Evolutionary conservation across 2,113 vertebrate species (phyloP).

Genomic region (Hassar affinis): DNA sequence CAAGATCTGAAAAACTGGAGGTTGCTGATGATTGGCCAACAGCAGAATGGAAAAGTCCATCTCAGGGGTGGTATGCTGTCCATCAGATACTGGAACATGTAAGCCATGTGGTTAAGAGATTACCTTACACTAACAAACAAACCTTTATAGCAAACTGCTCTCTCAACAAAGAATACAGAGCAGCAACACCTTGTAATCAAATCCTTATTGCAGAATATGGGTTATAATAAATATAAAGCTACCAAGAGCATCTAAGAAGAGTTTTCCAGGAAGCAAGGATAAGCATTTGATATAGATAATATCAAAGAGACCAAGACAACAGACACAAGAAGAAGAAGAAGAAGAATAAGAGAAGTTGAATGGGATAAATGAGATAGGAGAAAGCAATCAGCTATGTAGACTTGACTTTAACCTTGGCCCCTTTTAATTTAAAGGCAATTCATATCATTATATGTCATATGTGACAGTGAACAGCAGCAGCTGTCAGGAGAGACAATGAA

Average conservation of each 20-base stretch:
- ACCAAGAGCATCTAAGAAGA: not conserved
- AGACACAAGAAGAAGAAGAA: not conserved
- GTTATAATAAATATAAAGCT: not conserved
- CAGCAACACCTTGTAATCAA: not conserved
- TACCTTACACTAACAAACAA: constrained; percentile 17
- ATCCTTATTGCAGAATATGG: not conserved
- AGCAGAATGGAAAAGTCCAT: constrained; percentile 86
- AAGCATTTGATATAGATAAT: not conserved
- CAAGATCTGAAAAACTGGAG: constrained; percentile 80
- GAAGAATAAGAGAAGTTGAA: too few species aligned
- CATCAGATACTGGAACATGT: constrained; percentile 81
- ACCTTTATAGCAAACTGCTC: not conserved
- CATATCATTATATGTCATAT: constrained; percentile 4
- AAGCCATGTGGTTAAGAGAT: constrained; percentile 23
- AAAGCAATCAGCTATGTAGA: not conserved
- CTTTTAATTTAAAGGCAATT: constrained; percentile 33
- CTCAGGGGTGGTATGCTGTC: constrained; percentile 83
- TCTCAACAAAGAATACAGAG: not conserved
- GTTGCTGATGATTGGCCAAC: constrained; percentile 77
- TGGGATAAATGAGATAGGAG: not conserved
- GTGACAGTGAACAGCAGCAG: constrained; percentile 18
- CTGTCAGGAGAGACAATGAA: not conserved
- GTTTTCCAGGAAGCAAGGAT: not conserved
- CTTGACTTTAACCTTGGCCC: not conserved
- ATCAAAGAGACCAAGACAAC: not conserved